Conservation (phyloP, 35 echinoderm and acorn worm genomes). For the Patiria miniata region DNA sequence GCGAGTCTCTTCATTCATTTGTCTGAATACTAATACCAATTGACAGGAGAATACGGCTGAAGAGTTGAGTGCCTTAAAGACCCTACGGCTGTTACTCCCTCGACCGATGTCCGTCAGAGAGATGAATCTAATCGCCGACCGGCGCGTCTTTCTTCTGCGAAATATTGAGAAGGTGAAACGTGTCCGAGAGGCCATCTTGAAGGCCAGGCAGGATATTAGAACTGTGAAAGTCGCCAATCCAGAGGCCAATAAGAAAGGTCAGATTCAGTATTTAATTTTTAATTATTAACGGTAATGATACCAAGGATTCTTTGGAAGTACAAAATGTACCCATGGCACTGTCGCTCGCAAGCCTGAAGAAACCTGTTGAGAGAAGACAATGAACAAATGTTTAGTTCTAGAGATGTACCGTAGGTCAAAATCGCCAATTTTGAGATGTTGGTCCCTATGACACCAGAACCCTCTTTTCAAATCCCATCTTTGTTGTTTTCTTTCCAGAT, state of each 20-base stretch:
- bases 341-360: no score
- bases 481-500: slow-evolving; percentile 61
- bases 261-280: no score
- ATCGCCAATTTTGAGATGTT: no score
- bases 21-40: not conserved
- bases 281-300: no score
- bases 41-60: not conserved
- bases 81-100: slow-evolving; percentile 54
- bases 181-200: slow-evolving; percentile 58
- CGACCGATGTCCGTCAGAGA: slow-evolving; percentile 92
- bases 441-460: not conserved
- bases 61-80: slow-evolving; percentile 12
- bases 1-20: not conserved
- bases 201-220: slow-evolving; percentile 43
- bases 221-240: slow-evolving; percentile 15
- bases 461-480: not conserved
- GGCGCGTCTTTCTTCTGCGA: slow-evolving; percentile 77
- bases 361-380: no score
- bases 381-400: no score
- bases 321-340: no score
- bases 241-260: slow-evolving; percentile 59
- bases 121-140: slow-evolving; percentile 85
- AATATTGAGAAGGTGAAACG: slow-evolving; percentile 97
- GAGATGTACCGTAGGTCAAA: no score
- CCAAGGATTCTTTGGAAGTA: no score